Evolutionary conservation across 2,113 vertebrate genomes (phyloP).

Genomic region (Anarrhichthys ocellatus): DNA sequence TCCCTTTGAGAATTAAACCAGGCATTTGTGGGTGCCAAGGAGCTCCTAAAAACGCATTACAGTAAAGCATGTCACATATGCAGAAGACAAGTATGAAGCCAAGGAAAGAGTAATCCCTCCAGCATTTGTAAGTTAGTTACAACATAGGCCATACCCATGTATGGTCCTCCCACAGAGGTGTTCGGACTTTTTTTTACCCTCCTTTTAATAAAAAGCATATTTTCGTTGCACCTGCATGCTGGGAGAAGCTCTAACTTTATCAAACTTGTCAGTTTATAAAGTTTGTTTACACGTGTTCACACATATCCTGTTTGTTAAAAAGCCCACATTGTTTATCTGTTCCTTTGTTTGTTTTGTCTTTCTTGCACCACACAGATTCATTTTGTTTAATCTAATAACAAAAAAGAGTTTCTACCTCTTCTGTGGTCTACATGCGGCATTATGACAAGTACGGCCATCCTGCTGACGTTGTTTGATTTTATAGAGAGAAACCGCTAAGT

Average conservation of each 20-base stretch:
- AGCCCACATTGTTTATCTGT: not conserved
- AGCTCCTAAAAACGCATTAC: too few species aligned
- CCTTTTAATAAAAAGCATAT: not conserved
- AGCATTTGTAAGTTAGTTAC: not conserved
- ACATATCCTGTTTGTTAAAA: not conserved
- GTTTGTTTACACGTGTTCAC: not conserved
- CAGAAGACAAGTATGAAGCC: too few species aligned
- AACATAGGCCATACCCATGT: not conserved
- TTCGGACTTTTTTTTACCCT: not conserved
- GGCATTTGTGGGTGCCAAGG: not conserved
- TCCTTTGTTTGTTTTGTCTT: not conserved
- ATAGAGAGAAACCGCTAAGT: constrained; percentile 36
- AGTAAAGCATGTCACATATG: too few species aligned
- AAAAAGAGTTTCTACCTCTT: not conserved
- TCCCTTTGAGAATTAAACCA: not conserved
- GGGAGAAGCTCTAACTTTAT: not conserved
- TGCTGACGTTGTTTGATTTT: constrained; percentile 34
- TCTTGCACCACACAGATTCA: not conserved
- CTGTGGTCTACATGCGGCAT: not conserved
- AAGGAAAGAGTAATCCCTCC: too few species aligned
- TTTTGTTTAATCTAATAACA: not conserved
- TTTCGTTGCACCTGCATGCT: not conserved
- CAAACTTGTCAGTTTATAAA: too few species aligned
- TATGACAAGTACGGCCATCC: not conserved
- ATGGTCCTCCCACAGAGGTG: not conserved